Conservation (phyloP, 2,888 invertebrate species). For the Reticulitermes lucifugus region DNA sequence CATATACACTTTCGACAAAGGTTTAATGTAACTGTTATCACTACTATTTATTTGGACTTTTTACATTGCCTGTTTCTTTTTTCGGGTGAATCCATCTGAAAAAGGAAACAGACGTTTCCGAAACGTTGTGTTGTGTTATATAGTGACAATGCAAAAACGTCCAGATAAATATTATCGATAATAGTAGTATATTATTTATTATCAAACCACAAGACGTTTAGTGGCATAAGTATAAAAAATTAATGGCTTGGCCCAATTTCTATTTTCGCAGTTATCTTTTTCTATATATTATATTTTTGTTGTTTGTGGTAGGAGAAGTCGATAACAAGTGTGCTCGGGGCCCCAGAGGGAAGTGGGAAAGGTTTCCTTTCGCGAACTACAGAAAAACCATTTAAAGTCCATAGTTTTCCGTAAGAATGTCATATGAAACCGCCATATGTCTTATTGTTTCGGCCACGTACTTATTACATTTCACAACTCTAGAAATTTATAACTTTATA, state of each 20-base stretch:
- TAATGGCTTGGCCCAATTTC: background rate
- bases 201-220: background rate
- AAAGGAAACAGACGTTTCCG: no score
- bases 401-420: background rate
- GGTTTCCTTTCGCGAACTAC: background rate
- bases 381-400: background rate
- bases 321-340: background rate
- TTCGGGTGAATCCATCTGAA: no score
- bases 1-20: no score
- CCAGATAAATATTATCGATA: background rate
- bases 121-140: no score
- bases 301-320: background rate
- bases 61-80: no score
- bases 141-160: no score
- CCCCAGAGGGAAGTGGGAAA: background rate
- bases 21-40: no score
- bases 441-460: background rate
- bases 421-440: conserved; percentile 12
- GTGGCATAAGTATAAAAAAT: background rate
- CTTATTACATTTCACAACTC: background rate
- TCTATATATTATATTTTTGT: background rate
- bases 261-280: background rate
- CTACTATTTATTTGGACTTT: no score
- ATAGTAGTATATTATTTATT: background rate
- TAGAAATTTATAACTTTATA: background rate